phyloP scores from a whole-genome alignment of 2,797 vertebrate genomes.

The Atherinosoma microstoma region DNA sequence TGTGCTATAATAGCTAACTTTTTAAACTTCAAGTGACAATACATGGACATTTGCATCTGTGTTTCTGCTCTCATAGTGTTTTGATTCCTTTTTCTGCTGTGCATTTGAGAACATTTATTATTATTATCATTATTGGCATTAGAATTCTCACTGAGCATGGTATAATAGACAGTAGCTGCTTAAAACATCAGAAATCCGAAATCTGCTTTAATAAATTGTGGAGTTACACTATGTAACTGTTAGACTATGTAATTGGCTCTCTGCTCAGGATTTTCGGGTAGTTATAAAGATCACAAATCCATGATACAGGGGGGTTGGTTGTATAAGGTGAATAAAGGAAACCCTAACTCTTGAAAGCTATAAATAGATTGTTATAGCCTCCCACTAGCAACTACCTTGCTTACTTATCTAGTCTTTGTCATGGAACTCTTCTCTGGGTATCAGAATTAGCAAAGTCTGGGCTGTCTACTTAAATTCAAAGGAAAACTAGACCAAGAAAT shows the following conservation, averaged over 20 bases:
- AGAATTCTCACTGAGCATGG: too few relatives aligned
- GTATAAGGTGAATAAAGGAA: background rate
- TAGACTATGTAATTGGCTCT: background rate
- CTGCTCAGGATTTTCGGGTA: too few relatives aligned
- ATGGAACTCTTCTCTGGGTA: background rate
- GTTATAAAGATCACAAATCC: too few relatives aligned
- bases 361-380: background rate
- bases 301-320: too few relatives aligned
- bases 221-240: background rate
- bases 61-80: background rate
- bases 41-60: background rate
- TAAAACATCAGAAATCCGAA: background rate
- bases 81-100: too few relatives aligned
- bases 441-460: background rate
- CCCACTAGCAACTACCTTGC: background rate
- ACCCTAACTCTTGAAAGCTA: background rate
- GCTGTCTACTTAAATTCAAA: background rate
- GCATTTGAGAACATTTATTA: too few relatives aligned
- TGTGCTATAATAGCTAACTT: conserved; percentile 24
- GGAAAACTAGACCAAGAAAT: background rate
- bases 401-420: background rate
- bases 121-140: background rate
- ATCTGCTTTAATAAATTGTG: background rate
- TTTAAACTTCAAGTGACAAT: conserved; percentile 7
- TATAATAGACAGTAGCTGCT: too few relatives aligned